Conservation (phyloP, 2,888 invertebrate species). For the Dryobotodes eremita region DNA sequence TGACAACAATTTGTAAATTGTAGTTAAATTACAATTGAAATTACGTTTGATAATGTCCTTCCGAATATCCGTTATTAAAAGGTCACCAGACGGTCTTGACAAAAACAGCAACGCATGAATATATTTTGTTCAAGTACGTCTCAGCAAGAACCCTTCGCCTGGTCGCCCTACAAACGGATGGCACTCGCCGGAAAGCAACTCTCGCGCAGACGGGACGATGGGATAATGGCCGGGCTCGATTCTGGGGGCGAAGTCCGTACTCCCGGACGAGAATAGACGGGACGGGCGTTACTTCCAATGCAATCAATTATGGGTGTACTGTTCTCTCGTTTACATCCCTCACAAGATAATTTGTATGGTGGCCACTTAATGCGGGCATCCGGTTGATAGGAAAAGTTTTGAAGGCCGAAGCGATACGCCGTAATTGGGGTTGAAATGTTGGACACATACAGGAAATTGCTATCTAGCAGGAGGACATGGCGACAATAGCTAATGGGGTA, state of each 20-base stretch:
- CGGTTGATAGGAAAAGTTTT: conserved; percentile 48
- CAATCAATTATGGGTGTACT: conserved; percentile 61
- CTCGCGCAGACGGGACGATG: conserved; percentile 75
- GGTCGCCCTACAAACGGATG: conserved; percentile 72
- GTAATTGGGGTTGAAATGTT: conserved; percentile 47
- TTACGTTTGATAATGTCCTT: not conserved
- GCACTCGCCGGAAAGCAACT: conserved; percentile 76
- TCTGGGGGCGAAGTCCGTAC: conserved; percentile 80
- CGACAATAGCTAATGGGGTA: not conserved
- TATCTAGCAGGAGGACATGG: conserved; percentile 20
- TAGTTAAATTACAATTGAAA: not conserved
- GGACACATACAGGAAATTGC: conserved; percentile 44
- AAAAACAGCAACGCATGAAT: not conserved
- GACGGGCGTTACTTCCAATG: conserved; percentile 54
- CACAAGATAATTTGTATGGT: conserved; percentile 42
- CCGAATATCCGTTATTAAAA: not conserved
- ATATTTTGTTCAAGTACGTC: conserved; percentile 8
- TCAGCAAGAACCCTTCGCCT: conserved; percentile 19
- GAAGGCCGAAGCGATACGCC: conserved; percentile 32
- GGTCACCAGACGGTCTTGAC: not conserved
- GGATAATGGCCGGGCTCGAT: conserved; percentile 77
- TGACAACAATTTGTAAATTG: conserved; percentile 18
- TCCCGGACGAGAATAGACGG: conserved; percentile 65
- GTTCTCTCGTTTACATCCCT: conserved; percentile 60
- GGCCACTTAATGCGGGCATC: conserved; percentile 45